Evolutionary conservation across 2,888 invertebrate species (phyloP).

Genomic region (Minunthozetes semirufus): DNA sequence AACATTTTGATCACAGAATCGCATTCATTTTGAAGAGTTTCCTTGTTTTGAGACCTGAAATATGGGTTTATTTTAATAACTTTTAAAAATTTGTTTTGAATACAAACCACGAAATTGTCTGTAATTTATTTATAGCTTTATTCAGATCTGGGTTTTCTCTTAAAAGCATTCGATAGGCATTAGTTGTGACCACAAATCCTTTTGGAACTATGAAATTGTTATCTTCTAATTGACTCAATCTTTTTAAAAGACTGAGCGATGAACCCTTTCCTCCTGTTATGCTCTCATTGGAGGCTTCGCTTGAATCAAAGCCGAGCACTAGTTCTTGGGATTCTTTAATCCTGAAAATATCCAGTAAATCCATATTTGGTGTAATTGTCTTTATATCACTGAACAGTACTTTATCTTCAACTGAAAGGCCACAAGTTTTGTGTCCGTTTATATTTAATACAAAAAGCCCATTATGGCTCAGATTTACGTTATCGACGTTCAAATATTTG

Average conservation of each 20-base stretch:
- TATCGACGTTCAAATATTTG: background rate
- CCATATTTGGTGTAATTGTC: background rate
- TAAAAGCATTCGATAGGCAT: conserved; percentile 29
- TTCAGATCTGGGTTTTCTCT: conserved; percentile 12
- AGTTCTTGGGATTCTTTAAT: background rate
- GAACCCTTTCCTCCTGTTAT: conserved; percentile 36
- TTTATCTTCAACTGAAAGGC: background rate
- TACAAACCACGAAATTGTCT: conserved; percentile 9
- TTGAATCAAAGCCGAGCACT: conserved; percentile 11
- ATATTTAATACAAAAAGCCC: background rate
- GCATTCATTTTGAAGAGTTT: background rate
- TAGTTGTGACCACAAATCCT: conserved; percentile 34
- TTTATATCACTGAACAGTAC: background rate
- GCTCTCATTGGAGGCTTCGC: conserved; percentile 32
- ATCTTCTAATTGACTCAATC: background rate
- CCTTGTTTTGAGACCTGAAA: background rate
- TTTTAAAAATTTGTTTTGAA: background rate
- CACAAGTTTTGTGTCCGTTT: background rate
- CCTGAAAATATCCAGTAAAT: background rate
- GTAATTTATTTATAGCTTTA: conserved; percentile 12
- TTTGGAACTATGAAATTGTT: conserved; percentile 29
- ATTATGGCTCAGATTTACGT: background rate
- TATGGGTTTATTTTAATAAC: background rate
- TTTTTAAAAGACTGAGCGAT: conserved; percentile 27
- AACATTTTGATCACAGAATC: background rate